Conservation (phyloP, 2,113 vertebrate genomes). For the Mesoclemmys tuberculata region DNA sequence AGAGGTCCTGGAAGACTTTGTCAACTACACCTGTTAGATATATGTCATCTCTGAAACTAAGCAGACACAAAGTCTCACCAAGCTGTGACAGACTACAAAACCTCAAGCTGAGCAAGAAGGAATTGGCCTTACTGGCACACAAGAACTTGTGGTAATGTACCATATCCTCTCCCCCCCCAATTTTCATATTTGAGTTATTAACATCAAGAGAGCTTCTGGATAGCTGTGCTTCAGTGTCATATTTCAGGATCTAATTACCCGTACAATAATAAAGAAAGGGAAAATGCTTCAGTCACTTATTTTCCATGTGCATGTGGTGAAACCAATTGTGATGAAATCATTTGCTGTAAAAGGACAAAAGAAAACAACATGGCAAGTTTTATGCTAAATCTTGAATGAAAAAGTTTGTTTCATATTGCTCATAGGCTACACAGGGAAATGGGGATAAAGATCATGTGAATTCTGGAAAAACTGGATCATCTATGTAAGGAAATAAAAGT, state of each 20-base stretch:
- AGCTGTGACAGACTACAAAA: slow-evolving; percentile 45
- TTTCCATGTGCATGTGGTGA: slow-evolving; percentile 70
- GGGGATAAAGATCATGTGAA: background rate
- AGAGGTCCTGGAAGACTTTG: slow-evolving; percentile 37
- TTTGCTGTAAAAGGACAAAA: slow-evolving; percentile 48
- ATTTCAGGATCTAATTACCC: slow-evolving; percentile 72
- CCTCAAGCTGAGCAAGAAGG: slow-evolving; percentile 49
- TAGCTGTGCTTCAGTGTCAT: slow-evolving; percentile 37
- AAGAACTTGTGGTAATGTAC: slow-evolving; percentile 73
- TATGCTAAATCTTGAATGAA: background rate
- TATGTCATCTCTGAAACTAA: slow-evolving; percentile 66
- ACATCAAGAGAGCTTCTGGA: slow-evolving; percentile 32
- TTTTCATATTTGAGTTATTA: slow-evolving; percentile 38
- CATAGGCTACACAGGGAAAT: background rate
- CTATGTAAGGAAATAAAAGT: background rate
- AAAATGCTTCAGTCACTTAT: slow-evolving; percentile 54
- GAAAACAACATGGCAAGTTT: slow-evolving; percentile 21
- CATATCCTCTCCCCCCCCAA: background rate
- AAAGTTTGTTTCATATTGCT: background rate
- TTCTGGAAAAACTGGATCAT: background rate
- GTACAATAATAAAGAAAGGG: slow-evolving; percentile 53
- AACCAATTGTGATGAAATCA: slow-evolving; percentile 60
- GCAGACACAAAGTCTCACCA: slow-evolving; percentile 45
- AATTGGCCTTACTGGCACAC: slow-evolving; percentile 59
- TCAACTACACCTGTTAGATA: slow-evolving; percentile 55